phyloP scores from a whole-genome alignment of 2,888 invertebrate species.

The Ennomos fuscantarius region DNA sequence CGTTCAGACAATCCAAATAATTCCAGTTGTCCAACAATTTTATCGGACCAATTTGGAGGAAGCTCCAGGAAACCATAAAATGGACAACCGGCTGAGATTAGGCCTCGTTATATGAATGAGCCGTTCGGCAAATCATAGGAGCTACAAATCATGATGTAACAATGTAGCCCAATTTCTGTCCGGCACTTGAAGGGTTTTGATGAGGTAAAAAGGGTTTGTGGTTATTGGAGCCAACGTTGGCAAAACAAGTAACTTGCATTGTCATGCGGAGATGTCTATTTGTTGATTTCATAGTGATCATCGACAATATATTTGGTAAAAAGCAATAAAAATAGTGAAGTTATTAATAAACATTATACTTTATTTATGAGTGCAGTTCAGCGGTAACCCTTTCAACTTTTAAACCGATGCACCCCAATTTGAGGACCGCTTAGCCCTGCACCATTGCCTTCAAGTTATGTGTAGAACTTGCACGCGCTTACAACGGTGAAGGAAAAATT shows the following conservation, averaged over 20 bases:
- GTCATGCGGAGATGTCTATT: neutral
- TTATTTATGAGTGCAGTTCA: too few species aligned
- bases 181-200: conserved; percentile 16
- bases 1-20: conserved; percentile 25
- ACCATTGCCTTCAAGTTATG: too few species aligned
- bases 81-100: conserved; percentile 24
- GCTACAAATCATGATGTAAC: conserved; percentile 26
- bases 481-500: too few species aligned
- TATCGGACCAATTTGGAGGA: conserved; percentile 12
- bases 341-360: too few species aligned
- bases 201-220: conserved; percentile 12
- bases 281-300: neutral
- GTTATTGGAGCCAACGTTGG: conserved; percentile 11
- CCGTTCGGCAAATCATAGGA: conserved; percentile 24
- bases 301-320: too few species aligned
- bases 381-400: too few species aligned
- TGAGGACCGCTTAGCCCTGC: too few species aligned
- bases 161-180: conserved; percentile 27
- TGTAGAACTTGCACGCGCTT: too few species aligned
- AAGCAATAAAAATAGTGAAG: too few species aligned
- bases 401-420: too few species aligned
- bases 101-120: conserved; percentile 22
- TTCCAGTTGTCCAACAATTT: conserved; percentile 29
- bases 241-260: neutral
- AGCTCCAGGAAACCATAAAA: conserved; percentile 33